phyloP scores from a whole-genome alignment of 1,140 invertebrate species.

The Brachionus angularis region DNA sequence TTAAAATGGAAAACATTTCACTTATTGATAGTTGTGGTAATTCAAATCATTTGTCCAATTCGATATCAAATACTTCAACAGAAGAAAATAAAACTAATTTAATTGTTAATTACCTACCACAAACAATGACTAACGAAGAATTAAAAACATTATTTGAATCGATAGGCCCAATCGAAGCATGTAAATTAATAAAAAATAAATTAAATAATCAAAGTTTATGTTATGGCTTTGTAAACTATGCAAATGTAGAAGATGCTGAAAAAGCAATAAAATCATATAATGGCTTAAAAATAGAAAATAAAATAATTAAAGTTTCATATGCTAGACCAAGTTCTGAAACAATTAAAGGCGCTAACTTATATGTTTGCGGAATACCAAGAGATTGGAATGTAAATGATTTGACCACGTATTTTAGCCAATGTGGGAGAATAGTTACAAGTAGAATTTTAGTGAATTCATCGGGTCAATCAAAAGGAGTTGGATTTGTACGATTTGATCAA shows the following conservation, averaged over 20 bases:
- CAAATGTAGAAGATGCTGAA: constrained; percentile 29
- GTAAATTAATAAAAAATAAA: constrained; percentile 97
- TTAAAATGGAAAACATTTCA: constrained; percentile 23
- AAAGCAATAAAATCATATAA: constrained; percentile 40
- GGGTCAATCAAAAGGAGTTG: constrained; percentile 97
- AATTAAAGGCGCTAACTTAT: constrained; percentile 97
- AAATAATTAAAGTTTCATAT: constrained; percentile 68
- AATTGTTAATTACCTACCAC: constrained; percentile 98
- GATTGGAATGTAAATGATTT: constrained; percentile 94
- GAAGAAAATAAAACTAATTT: constrained; percentile 73
- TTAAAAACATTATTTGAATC: constrained; percentile 92
- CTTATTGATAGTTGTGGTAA: constrained; percentile 26
- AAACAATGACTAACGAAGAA: constrained; percentile 99
- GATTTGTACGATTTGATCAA: constrained; percentile 98
- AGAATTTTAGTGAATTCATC: constrained; percentile 92
- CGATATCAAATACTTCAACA: constrained; percentile 9
- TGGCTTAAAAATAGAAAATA: constrained; percentile 43
- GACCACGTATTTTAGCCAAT: constrained; percentile 89
- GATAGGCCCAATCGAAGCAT: constrained; percentile 97
- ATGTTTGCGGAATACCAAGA: constrained; percentile 96
- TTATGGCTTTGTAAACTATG: constrained; percentile 43
- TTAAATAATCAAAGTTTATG: constrained; percentile 66
- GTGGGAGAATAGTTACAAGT: constrained; percentile 94
- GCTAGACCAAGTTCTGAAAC: constrained; percentile 95
- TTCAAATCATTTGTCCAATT: constrained; percentile 20